A percentile compares a stretch with the other conserved stretches of the same genome.
Conservation (phyloP, 2,797 vertebrate species). For the Tympanoctomys barrerae region DNA sequence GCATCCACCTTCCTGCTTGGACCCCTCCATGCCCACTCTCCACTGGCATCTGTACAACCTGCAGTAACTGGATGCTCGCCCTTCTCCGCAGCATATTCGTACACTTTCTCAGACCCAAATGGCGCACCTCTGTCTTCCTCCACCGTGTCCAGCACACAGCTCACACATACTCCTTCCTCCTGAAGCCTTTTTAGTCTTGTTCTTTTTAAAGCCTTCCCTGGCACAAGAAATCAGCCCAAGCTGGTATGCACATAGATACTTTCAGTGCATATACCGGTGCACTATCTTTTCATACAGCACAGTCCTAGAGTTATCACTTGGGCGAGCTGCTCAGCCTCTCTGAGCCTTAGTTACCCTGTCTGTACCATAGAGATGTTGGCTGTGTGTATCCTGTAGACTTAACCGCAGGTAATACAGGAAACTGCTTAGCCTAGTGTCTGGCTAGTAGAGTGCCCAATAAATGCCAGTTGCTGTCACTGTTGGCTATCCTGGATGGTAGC, state of each 20-base stretch:
- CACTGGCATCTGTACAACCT: background rate
- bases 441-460: background rate
- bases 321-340: background rate
- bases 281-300: background rate
- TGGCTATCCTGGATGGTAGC: too few relatives aligned
- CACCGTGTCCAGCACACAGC: background rate
- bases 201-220: background rate
- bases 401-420: background rate
- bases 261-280: background rate
- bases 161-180: background rate
- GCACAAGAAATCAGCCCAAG: background rate
- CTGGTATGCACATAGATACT: background rate
- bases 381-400: background rate
- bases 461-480: background rate
- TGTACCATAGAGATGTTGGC: background rate
- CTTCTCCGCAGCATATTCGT: background rate
- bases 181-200: background rate
- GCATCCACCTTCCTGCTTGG: background rate
- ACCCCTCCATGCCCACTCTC: background rate
- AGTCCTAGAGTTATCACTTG: background rate
- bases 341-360: background rate
- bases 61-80: background rate
- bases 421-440: background rate
- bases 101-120: background rate
- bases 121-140: accelerated